Base-by-base conservation (phyloP, 2,113 vertebrate genomes). In the Corythornis madagascariensis region DNA sequence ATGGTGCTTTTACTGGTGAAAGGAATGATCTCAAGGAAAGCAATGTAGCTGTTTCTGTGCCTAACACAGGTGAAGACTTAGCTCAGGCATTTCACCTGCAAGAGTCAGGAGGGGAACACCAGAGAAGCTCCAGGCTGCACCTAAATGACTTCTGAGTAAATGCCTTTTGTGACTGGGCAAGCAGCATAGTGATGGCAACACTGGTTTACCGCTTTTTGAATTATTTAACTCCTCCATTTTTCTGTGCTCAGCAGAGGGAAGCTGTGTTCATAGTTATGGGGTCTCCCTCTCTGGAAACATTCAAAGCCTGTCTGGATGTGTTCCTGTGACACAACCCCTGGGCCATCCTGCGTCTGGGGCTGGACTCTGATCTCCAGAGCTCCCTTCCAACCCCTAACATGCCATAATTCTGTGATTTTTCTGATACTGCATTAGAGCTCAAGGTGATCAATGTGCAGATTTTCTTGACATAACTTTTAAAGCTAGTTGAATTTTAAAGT, bases 21-120 rank as follows among this genome's bases (percentile, higher is more conserved):
- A 85, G 64, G 61, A 94, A 92, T 91, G 91, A 92, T 72, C 94
- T 88, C 43, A 89, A 64, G 81, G 83, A 82, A 92, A 93, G 91
- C 92, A 90, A 73, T 31, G 53, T 92, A 79, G 79, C 25, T 47
- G 9, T 85, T 96, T 91, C 81, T 82, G 83, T 97, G 70, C 48
- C 89, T 83, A 48, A 48, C 80, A 85, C 20, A 65, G 92, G 96
- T 96, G 56, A 81, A 73, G 69, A 9, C 40, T 96, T 95, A 94
- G 84, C 53, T 95, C 95, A 96, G 75, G 52, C 97, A 97, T 98
- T 98, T 96, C 96, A 96, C 87, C 70, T 89, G 64, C 2, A n/a
- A 65, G 53, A 97, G 77, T 97, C 96, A 96, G 10, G 40, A 59
- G 96, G 97, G 95, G 93, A 97, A 93, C 80, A 97, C 97, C 95